phyloP scores from a whole-genome alignment of 2,888 invertebrate genomes.

The Drosophila lacicola region DNA sequence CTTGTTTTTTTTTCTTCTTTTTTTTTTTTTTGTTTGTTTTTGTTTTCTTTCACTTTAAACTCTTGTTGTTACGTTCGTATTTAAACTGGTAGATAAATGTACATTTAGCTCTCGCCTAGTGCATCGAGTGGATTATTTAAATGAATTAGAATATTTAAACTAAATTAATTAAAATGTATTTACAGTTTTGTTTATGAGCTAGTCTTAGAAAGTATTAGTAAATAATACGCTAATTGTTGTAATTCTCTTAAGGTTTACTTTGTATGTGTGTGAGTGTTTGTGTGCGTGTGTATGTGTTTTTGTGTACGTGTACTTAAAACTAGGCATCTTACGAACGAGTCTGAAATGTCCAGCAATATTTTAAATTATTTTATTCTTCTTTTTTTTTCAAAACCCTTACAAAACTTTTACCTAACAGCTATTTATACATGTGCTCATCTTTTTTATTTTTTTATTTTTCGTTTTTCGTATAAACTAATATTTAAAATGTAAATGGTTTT shows the following conservation, averaged over 20 bases:
- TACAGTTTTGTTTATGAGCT: slow-evolving; percentile 57
- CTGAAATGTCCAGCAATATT: slow-evolving; percentile 71
- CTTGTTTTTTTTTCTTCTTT: slow-evolving; percentile 22
- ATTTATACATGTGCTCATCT: slow-evolving; percentile 65
- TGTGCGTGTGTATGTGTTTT: slow-evolving; percentile 23
- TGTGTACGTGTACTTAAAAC: slow-evolving; percentile 29
- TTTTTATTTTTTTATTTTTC: slow-evolving; percentile 3
- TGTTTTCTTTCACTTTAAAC: slow-evolving; percentile 20
- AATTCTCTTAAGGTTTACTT: slow-evolving; percentile 27
- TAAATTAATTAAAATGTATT: slow-evolving; percentile 53
- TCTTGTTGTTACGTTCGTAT: slow-evolving; percentile 21
- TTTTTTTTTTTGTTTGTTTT: slow-evolving; percentile 25
- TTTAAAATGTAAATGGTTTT: slow-evolving; percentile 54
- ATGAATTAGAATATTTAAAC: slow-evolving; percentile 51
- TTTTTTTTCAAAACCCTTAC: slow-evolving; percentile 58
- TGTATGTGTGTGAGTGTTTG: slow-evolving; percentile 28
- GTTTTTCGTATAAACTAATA: slow-evolving; percentile 54
- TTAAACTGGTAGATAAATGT: slow-evolving; percentile 30
- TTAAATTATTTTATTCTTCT: slow-evolving; percentile 1
- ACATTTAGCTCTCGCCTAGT: slow-evolving; percentile 52
- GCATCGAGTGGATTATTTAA: slow-evolving; percentile 51
- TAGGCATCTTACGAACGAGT: slow-evolving; percentile 61
- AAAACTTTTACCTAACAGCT: slow-evolving; percentile 49
- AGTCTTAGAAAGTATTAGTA: slow-evolving; percentile 44
- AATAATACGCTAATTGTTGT: slow-evolving; percentile 46